Conservation (phyloP, 2,797 vertebrate species). For the Enteromius fasciolatus region DNA sequence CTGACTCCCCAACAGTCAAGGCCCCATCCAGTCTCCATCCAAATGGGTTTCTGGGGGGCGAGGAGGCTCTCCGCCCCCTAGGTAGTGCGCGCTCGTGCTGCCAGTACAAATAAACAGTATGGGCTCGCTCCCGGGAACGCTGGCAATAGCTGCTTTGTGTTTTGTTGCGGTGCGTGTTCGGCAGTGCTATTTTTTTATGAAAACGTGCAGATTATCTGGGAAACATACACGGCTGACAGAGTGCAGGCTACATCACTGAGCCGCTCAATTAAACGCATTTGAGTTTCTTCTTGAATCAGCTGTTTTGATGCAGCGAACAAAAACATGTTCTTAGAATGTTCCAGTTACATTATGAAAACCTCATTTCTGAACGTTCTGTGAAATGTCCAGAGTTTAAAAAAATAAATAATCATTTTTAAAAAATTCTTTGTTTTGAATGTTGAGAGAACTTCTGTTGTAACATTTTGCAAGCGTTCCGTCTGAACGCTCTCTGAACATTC, state of each 20-base stretch:
- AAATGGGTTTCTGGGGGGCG: constrained; percentile 70
- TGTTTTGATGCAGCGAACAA: background rate
- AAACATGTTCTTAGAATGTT: background rate
- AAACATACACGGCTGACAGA: background rate
- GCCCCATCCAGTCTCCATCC: constrained; percentile 55
- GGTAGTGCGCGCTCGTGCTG: constrained; percentile 66
- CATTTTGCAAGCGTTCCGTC: background rate
- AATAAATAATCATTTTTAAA: no score
- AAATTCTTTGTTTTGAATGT: background rate
- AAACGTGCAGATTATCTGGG: constrained; percentile 8
- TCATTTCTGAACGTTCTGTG: background rate
- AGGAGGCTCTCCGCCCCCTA: constrained; percentile 71
- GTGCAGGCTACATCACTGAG: background rate
- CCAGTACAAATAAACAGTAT: constrained; percentile 76
- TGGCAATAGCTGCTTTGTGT: constrained; percentile 41
- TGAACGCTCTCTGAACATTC: background rate
- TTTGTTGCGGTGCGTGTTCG: constrained; percentile 35
- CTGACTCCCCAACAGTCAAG: constrained; percentile 76
- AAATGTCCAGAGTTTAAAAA: background rate
- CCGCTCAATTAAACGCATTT: background rate
- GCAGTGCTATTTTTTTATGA: background rate
- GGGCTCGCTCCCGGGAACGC: constrained; percentile 9
- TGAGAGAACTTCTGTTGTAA: background rate
- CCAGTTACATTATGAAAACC: background rate
- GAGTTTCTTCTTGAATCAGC: background rate